Evolutionary conservation across 2,113 vertebrate species (phyloP).

Genomic region (Oxyura jamaicensis): DNA sequence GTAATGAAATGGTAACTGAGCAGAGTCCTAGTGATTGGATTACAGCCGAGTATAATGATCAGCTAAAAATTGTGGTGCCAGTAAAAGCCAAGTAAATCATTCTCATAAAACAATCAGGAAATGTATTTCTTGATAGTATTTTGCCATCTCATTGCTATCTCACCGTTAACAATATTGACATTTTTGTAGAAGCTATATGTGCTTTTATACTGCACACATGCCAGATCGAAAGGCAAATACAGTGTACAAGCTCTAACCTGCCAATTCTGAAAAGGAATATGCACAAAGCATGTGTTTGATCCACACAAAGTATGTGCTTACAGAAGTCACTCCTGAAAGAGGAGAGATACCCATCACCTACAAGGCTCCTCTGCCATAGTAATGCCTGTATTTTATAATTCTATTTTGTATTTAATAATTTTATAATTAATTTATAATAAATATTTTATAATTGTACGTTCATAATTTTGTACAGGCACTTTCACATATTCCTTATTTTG

Average conservation of each 20-base stretch:
- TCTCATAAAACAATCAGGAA: conserved; percentile 24
- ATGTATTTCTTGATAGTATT: conserved; percentile 38
- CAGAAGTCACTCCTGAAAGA: neutral
- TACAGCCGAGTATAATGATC: conserved; percentile 8
- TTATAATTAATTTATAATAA: neutral
- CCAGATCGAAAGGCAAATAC: neutral
- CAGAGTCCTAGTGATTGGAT: neutral
- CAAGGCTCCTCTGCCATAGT: neutral
- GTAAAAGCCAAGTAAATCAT: conserved; percentile 45
- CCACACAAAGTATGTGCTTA: neutral
- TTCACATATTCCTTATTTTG: neutral
- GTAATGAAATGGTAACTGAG: conserved; percentile 34
- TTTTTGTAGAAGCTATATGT: conserved; percentile 11
- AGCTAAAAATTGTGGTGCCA: conserved; percentile 9
- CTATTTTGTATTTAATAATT: neutral
- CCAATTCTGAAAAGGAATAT: neutral
- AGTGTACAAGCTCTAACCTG: conserved; percentile 3
- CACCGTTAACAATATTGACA: neutral
- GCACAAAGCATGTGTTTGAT: conserved; percentile 31
- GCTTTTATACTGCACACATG: neutral
- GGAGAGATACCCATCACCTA: neutral
- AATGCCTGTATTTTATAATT: neutral
- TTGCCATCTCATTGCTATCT: conserved; percentile 1
- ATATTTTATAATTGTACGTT: neutral
- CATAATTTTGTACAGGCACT: neutral